phyloP scores from a whole-genome alignment of 2,113 vertebrate genomes.

The Petaurus breviceps region DNA sequence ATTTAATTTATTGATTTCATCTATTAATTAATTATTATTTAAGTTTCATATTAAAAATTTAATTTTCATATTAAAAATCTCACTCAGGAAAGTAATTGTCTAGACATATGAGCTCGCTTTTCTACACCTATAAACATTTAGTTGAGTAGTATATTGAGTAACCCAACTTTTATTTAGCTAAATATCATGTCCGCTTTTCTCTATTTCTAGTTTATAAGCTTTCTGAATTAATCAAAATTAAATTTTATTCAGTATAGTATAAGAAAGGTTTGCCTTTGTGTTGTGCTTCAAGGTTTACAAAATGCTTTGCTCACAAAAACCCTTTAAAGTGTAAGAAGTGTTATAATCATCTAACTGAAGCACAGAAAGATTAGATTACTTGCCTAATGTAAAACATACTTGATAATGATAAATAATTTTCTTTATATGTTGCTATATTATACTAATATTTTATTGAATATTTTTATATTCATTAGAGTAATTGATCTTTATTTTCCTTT shows the following conservation, averaged over 20 bases:
- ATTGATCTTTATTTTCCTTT: neutral
- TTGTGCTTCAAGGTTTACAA: neutral
- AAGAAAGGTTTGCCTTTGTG: neutral
- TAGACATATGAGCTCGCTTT: neutral
- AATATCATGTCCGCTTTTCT: neutral
- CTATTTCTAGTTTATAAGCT: slow-evolving; percentile 16
- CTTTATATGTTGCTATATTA: neutral
- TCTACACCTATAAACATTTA: neutral
- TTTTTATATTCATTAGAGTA: neutral
- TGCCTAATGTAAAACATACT: neutral
- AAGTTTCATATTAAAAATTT: too few relatives aligned
- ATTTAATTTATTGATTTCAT: too few relatives aligned
- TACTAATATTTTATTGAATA: neutral
- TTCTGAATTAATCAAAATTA: neutral
- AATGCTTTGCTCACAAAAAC: neutral
- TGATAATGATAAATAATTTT: neutral
- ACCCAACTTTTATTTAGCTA: neutral
- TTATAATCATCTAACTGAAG: neutral
- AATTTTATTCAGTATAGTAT: neutral
- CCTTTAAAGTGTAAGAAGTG: neutral
- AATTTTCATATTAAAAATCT: neutral
- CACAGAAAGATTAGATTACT: neutral
- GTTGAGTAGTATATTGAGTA: neutral
- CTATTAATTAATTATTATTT: too few relatives aligned
- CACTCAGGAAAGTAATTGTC: neutral